Evolutionary conservation across 2,888 invertebrate species (phyloP), one percentile per base, ranked within the genome.

Genomic region (Morpho helenor): DNA sequence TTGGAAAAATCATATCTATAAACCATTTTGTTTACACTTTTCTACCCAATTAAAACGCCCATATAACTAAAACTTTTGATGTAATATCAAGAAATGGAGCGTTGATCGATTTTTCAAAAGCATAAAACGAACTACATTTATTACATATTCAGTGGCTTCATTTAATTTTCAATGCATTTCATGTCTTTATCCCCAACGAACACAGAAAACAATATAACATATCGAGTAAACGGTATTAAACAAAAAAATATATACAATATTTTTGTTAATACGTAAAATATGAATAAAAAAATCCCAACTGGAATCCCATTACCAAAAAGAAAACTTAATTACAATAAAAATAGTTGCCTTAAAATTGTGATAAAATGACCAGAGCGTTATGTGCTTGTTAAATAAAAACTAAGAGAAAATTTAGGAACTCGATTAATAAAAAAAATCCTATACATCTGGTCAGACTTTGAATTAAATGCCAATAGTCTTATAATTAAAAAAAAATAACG

Each of bases 401-500:
- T 4, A 41, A 53, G n/a, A 43, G 8, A 55, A 43, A 52, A 40
- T 50, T 50, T 49, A 53, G 54, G 56, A 57, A 62, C 59, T 59
- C 7, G 31, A 53, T 16, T 48, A 44, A 40, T 9, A n/a, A 49
- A 43, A 46, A 45, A 22, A 22, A 44, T 39, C 31, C 45, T 22
- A 49, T n/a, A 49, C 8, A 16, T 56, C 61, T 56, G 61, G 54
- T 58, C 64, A 62, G 56, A 59, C 57, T 63, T 59, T 43, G 45
- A 49, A 51, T 44, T 67, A 60, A 65, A 65, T 66, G 65, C 60
- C 59, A 56, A 62, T 44, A 40, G 49, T 62, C 50, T 52, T 58
- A 65, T 61, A 65, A 63, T 56, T 56, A 60, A 51, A 66, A 68
- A 63, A 65, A 57, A 62, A 60, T 61, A 63, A 71, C 50, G 76